Percentiles rank a stretch among this genome's conserved stretches.
Conservation (phyloP, 2,113 vertebrate genomes). For the Mohoua ochrocephala region DNA sequence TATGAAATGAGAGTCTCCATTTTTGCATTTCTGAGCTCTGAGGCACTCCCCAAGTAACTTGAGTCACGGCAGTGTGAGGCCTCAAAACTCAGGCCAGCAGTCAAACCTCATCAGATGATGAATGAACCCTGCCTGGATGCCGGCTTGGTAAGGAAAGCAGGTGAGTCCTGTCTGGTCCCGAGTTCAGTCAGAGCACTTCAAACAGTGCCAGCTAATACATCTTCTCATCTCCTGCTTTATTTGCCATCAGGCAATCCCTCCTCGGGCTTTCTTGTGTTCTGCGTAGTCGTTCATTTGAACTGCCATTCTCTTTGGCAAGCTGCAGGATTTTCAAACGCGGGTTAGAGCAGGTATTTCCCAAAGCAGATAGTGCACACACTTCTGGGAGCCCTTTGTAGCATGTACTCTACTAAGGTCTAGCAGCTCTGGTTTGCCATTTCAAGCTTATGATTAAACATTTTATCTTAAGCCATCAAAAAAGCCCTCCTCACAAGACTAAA, state of each 20-base stretch:
- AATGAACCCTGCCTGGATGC: background rate
- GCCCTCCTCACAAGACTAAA: background rate
- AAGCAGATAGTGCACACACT: background rate
- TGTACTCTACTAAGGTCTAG: constrained; percentile 18
- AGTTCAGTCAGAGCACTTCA: background rate
- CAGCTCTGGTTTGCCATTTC: background rate
- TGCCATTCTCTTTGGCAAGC: constrained; percentile 36
- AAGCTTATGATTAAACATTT: constrained; percentile 50
- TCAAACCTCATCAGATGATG: background rate
- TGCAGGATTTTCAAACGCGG: constrained; percentile 38
- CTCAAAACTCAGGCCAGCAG: background rate
- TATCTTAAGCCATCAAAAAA: constrained; percentile 35
- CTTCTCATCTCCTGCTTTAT: background rate
- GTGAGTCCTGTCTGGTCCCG: background rate
- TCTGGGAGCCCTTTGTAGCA: constrained; percentile 54
- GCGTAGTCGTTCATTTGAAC: background rate
- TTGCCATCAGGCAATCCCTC: background rate
- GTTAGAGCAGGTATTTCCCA: constrained; percentile 62
- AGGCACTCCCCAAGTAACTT: background rate
- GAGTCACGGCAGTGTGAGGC: background rate
- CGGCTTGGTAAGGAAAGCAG: background rate
- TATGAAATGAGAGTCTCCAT: background rate
- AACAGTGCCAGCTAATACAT: background rate
- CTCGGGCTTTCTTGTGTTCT: constrained; percentile 24
- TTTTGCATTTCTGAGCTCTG: background rate